Evolutionary conservation across 2,797 vertebrate species (phyloP).

Genomic region (Lagocephalus sceleratus): DNA sequence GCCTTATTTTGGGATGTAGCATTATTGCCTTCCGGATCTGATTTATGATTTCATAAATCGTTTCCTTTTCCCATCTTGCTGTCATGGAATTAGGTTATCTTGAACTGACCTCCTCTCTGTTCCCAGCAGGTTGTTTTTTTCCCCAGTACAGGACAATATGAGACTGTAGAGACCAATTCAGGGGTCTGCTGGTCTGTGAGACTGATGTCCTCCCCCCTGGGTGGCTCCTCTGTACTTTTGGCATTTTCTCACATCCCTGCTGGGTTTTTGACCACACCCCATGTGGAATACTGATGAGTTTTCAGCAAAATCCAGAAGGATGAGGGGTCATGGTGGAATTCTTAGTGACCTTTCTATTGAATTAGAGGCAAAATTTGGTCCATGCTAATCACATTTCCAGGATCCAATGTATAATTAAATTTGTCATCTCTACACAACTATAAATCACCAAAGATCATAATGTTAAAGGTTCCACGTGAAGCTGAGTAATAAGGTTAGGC

Average conservation of each 20-base stretch:
- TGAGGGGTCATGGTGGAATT: slow-evolving; percentile 32
- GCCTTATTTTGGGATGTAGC: slow-evolving; percentile 1
- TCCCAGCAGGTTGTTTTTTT: slow-evolving; percentile 5
- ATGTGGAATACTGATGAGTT: slow-evolving; percentile 50
- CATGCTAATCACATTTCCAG: slow-evolving; percentile 1
- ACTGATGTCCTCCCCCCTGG: slow-evolving; percentile 60
- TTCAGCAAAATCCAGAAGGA: slow-evolving; percentile 31
- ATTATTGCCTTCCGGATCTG: not conserved
- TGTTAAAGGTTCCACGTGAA: slow-evolving; percentile 27
- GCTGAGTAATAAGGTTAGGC: slow-evolving; percentile 44
- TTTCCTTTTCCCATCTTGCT: not conserved
- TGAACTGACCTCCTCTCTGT: not conserved
- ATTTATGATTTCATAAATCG: not conserved
- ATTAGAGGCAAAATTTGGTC: slow-evolving; percentile 2
- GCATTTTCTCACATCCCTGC: slow-evolving; percentile 18
- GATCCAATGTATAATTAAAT: slow-evolving; percentile 28
- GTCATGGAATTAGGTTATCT: slow-evolving; percentile 2
- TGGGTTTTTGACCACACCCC: slow-evolving; percentile 37
- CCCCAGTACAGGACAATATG: not conserved
- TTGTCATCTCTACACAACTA: slow-evolving; percentile 20
- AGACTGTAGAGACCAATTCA: slow-evolving; percentile 30
- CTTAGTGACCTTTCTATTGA: slow-evolving; percentile 37
- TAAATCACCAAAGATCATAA: slow-evolving; percentile 23
- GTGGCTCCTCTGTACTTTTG: slow-evolving; percentile 38
- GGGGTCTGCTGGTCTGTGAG: slow-evolving; percentile 37